Percentiles rank a stretch among this genome's conserved stretches.
Evolutionary conservation across 2,888 invertebrate genomes (phyloP).

Genomic region (Agrochola macilenta): DNA sequence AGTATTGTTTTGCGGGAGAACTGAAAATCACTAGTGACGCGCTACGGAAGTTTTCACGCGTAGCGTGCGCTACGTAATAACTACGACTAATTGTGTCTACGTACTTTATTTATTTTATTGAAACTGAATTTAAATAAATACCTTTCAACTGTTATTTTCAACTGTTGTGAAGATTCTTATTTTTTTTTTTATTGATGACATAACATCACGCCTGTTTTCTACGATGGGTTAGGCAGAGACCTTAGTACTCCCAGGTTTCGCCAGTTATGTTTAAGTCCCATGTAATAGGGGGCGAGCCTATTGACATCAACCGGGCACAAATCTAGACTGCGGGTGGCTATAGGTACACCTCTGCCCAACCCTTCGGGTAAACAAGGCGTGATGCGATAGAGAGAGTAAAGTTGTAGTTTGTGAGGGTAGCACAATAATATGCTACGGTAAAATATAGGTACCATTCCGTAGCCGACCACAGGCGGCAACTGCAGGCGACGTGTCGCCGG

Average conservation of each 20-base stretch:
- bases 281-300: not conserved
- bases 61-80: constrained; percentile 8
- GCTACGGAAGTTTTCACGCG: constrained; percentile 22
- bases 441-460: not conserved
- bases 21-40: not conserved
- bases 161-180: too few species aligned
- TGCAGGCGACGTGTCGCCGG: too few species aligned
- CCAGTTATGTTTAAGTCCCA: not conserved
- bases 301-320: not conserved
- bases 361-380: too few species aligned
- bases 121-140: not conserved
- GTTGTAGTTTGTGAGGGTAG: too few species aligned
- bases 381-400: too few species aligned
- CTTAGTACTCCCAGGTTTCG: not conserved
- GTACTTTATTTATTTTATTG: not conserved
- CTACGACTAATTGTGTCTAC: not conserved
- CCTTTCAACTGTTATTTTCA: not conserved
- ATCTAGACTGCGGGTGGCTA: not conserved
- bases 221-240: not conserved
- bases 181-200: too few species aligned
- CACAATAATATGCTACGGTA: not conserved
- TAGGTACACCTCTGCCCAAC: too few species aligned
- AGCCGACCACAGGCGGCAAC: too few species aligned
- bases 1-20: not conserved
- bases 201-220: not conserved